Conservation (phyloP, 2,888 invertebrate genomes). For the Boloria euphrosyne region DNA sequence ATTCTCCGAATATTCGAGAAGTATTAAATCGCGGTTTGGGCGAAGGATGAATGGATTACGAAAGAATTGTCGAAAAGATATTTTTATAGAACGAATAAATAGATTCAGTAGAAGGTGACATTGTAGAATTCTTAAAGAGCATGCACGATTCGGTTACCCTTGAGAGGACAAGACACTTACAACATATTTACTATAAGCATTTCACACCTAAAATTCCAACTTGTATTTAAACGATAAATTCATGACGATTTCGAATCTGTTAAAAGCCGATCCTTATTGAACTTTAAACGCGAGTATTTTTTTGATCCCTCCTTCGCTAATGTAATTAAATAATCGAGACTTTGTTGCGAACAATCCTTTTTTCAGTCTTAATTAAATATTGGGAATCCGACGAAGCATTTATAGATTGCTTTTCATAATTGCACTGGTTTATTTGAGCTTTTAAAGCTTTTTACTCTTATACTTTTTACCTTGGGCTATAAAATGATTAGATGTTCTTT, state of each 20-base stretch:
- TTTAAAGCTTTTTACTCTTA: conserved; percentile 5
- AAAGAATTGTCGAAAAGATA: too few species aligned
- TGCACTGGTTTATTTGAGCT: conserved; percentile 18
- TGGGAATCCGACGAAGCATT: conserved; percentile 14
- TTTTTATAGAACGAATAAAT: too few species aligned
- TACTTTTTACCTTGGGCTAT: conserved; percentile 6
- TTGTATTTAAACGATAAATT: too few species aligned
- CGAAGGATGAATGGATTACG: too few species aligned
- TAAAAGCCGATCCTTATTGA: conserved; percentile 11
- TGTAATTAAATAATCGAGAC: conserved; percentile 69
- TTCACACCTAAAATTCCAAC: too few species aligned
- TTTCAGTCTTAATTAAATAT: conserved; percentile 58
- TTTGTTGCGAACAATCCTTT: conserved; percentile 56
- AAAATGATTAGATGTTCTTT: not conserved
- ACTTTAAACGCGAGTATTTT: conserved; percentile 19
- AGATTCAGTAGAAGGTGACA: too few species aligned
- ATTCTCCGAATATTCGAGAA: conserved; percentile 23
- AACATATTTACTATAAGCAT: too few species aligned
- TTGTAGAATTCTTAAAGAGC: too few species aligned
- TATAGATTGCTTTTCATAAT: conserved; percentile 25
- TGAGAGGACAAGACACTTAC: too few species aligned
- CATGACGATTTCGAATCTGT: not conserved
- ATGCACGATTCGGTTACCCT: too few species aligned
- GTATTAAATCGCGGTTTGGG: conserved; percentile 1
- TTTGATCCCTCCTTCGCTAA: conserved; percentile 40